A percentile compares a stretch with the other conserved stretches of the same genome.
phyloP scores from a whole-genome alignment of 2,888 invertebrate species.

The Cepaea hortensis region DNA sequence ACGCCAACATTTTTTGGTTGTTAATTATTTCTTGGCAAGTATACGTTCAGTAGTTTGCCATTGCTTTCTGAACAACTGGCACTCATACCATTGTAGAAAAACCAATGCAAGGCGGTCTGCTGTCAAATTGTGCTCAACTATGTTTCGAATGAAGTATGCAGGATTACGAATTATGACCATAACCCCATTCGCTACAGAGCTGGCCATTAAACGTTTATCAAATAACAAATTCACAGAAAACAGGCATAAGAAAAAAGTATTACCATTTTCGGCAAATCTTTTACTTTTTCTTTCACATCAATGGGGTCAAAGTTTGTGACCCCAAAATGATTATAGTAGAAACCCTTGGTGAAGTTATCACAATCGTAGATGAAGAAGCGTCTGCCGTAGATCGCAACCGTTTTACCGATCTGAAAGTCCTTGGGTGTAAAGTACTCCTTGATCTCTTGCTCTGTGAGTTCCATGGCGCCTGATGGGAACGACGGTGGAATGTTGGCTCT shows the following conservation, averaged over 20 bases:
- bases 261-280: constrained; percentile 73
- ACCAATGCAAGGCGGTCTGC: too few relatives aligned
- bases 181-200: too few relatives aligned
- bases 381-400: constrained; percentile 75
- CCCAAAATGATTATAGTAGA: constrained; percentile 80
- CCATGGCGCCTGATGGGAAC: constrained; percentile 81
- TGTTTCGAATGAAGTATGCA: too few relatives aligned
- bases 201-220: too few relatives aligned
- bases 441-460: constrained; percentile 83
- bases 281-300: constrained; percentile 66
- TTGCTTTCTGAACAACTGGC: too few relatives aligned
- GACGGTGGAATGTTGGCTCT: constrained; percentile 71
- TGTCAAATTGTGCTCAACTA: too few relatives aligned
- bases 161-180: too few relatives aligned
- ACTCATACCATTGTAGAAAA: too few relatives aligned
- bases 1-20: too few relatives aligned
- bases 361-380: constrained; percentile 86
- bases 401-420: constrained; percentile 85
- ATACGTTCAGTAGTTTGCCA: too few relatives aligned
- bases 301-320: constrained; percentile 76
- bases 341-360: constrained; percentile 87
- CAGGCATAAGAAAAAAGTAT: constrained; percentile 9
- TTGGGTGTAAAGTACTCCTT: constrained; percentile 86
- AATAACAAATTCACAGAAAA: not conserved
- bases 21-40: too few relatives aligned